Evolutionary conservation across 1,140 invertebrate genomes (phyloP).

Genomic region (Drosophila paulistorum): DNA sequence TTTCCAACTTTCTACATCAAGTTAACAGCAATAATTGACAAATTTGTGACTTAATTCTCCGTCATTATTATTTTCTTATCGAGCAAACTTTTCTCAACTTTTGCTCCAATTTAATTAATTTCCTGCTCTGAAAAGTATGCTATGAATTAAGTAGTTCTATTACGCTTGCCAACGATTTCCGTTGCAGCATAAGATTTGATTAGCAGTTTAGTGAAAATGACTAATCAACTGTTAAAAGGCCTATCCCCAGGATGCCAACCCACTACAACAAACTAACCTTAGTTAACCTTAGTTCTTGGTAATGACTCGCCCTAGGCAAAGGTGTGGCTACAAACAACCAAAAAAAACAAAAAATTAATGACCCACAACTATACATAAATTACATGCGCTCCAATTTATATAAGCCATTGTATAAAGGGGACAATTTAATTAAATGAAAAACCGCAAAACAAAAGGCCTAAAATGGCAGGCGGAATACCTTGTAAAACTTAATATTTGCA

Average conservation of each 20-base stretch:
- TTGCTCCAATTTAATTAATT: background rate
- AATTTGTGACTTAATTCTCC: too few relatives aligned
- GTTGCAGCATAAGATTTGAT: slow-evolving; percentile 2
- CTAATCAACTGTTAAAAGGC: slow-evolving; percentile 13
- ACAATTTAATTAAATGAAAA: slow-evolving; percentile 80
- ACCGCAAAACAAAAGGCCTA: slow-evolving; percentile 39
- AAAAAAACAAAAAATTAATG: slow-evolving; percentile 55
- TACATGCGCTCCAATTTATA: slow-evolving; percentile 72
- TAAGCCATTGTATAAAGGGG: slow-evolving; percentile 54
- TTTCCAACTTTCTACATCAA: too few relatives aligned
- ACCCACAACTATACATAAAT: slow-evolving; percentile 70
- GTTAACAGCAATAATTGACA: too few relatives aligned
- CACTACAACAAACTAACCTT: slow-evolving; percentile 20
- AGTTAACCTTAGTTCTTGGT: slow-evolving; percentile 29
- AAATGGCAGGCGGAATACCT: background rate
- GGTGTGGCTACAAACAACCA: slow-evolving; percentile 31
- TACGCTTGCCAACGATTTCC: slow-evolving; percentile 5
- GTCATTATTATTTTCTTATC: too few relatives aligned
- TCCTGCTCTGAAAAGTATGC: slow-evolving; percentile 5
- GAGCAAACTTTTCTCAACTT: too few relatives aligned
- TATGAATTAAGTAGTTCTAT: background rate
- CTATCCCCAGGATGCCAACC: background rate
- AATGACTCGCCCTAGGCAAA: slow-evolving; percentile 9
- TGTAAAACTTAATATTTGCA: background rate
- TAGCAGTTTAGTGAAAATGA: slow-evolving; percentile 5